phyloP scores from a whole-genome alignment of 2,113 vertebrate genomes.

The Mastomys coucha region DNA sequence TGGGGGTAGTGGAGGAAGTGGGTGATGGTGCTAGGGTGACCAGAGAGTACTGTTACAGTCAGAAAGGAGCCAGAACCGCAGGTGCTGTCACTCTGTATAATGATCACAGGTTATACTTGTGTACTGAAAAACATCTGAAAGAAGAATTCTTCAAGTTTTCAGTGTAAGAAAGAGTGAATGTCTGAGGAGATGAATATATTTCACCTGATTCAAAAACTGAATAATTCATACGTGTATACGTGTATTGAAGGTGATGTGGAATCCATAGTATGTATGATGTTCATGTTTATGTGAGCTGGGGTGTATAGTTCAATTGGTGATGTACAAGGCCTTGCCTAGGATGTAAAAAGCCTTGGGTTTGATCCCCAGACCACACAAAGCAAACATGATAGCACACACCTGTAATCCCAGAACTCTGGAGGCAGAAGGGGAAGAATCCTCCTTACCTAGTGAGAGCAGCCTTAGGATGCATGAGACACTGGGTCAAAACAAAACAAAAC shows the following conservation, averaged over 20 bases:
- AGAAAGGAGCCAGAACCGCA: no score
- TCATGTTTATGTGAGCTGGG: neutral
- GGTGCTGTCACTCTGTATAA: rapidly evolving
- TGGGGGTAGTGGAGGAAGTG: no score
- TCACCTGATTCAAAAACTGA: neutral
- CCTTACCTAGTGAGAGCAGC: neutral
- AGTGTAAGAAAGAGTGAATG: neutral
- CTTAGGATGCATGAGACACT: neutral
- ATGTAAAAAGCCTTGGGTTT: neutral
- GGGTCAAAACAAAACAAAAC: neutral
- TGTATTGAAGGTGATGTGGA: neutral
- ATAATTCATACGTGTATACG: rapidly evolving
- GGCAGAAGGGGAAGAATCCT: neutral
- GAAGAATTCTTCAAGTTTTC: neutral
- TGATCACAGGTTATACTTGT: neutral
- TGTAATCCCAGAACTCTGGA: neutral
- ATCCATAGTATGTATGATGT: neutral
- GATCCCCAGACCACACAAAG: no score
- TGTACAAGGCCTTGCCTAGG: neutral
- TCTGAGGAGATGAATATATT: neutral
- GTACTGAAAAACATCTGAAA: neutral
- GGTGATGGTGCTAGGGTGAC: rapidly evolving
- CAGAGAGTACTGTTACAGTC: no score
- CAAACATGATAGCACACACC: neutral
- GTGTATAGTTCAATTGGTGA: neutral